Evolutionary conservation across 2,113 vertebrate genomes (phyloP), one percentile per base, ranked within the genome.

Genomic region (Lutjanus erythropterus): DNA sequence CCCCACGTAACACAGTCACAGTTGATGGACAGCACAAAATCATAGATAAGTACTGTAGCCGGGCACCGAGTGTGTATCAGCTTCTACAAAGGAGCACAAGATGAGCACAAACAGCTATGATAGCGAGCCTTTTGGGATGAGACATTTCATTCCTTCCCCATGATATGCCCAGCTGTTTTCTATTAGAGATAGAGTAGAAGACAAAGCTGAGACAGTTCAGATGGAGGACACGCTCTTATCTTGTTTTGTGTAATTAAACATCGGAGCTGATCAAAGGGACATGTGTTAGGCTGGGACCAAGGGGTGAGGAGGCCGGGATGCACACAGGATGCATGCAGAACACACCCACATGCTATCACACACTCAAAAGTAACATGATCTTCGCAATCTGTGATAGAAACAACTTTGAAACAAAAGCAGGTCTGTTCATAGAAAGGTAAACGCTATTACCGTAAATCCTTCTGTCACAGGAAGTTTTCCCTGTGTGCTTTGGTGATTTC

Each of bases 211-310:
- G 71, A 56, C 15, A 64, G 78, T 66, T 79, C 66, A 55, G 78
- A 74, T 68, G 58, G 69, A 68, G 58, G 58, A 86, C 56, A 29
- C 0, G 1, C 19, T 37, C 69, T 86, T 77, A 83, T 85, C 76
- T 80, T 77, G 69, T 85, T 88, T 65, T 35, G 71, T 50, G 72
- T 78, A 86, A 88, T 85, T 83, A 73, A 83, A 88, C 78, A 78
- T 77, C 6, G 23, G 25, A 49, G 55, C 56, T 85, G 84, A 86
- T 85, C 69, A 81, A 75, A 85, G 73, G 66, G 62, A 86, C 60
- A 23, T 23, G 44, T 39, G 44, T 65, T 25, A 5, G 42, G 12
- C 27, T 59, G 49, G 60, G 65, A 35, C 52, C 47, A 58, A 60
- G 16, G 33, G 31, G 21, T 21, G 37, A 66, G 41, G 33, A 55